Evolutionary conservation across 2,888 invertebrate species (phyloP).

Genomic region (Pimpla rufipes): DNA sequence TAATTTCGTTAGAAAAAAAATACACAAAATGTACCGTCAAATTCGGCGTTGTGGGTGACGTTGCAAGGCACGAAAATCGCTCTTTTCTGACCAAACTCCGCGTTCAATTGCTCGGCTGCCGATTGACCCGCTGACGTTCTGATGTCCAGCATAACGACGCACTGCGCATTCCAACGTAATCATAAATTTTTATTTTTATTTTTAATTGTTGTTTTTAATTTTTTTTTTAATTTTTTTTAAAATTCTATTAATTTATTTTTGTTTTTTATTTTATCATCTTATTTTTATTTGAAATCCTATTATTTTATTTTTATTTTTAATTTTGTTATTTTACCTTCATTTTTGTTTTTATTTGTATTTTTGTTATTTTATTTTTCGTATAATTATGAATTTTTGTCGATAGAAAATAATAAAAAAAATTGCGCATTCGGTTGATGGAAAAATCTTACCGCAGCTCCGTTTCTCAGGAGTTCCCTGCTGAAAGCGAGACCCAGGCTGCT

Average conservation of each 20-base stretch:
- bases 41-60: constrained; percentile 78
- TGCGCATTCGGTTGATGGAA: no score
- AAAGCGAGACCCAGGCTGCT: constrained; percentile 78
- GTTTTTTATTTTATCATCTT: no score
- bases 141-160: constrained; percentile 78
- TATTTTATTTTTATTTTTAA: no score
- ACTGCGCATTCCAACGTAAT: constrained; percentile 68
- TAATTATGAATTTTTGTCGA: no score
- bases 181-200: constrained; percentile 1
- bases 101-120: constrained; percentile 76
- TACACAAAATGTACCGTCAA: constrained; percentile 76
- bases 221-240: no score
- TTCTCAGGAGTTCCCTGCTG: constrained; percentile 79
- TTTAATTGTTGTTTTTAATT: no score
- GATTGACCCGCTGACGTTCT: constrained; percentile 73
- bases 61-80: constrained; percentile 79
- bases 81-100: constrained; percentile 79
- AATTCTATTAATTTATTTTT: no score
- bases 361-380: no score
- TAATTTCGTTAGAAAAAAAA: neutral
- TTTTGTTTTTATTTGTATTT: no score
- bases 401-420: no score
- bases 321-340: no score
- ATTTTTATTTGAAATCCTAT: no score
- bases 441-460: constrained; percentile 81